These are phyloP conservation scores for Corythaeola cristata DNA, from an alignment of 2,113 vertebrate genomes.

Conservation along the genomic window DNA sequence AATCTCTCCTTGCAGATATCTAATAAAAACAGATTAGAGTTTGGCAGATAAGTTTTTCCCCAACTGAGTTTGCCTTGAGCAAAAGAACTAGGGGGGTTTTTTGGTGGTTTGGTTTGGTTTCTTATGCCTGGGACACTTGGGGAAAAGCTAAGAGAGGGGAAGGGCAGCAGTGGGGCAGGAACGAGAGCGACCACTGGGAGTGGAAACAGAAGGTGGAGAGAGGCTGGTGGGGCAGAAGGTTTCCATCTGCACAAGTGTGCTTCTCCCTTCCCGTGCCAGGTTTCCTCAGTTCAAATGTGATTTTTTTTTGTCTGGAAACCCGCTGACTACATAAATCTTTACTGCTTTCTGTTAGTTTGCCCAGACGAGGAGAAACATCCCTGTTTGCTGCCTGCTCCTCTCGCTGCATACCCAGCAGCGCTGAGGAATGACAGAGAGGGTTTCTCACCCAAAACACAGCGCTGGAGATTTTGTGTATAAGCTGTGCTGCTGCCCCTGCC, in stretches of 20 bases:
- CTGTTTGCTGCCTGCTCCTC: neutral
- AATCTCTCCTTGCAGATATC: neutral
- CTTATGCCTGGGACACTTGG: neutral
- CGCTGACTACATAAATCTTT: neutral
- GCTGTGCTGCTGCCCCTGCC: neutral
- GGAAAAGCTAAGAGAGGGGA: neutral
- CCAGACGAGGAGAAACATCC: neutral
- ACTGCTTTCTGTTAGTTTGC: neutral
- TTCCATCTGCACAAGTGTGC: neutral
- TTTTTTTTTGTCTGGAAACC: neutral
- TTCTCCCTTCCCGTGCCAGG: neutral
- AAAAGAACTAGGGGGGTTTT: neutral
- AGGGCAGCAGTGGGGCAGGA: neutral
- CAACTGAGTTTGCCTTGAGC: neutral
- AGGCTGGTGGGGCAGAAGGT: neutral
- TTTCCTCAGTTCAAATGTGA: neutral
- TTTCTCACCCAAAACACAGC: too few species aligned
- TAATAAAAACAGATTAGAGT: slow-evolving; percentile 8
- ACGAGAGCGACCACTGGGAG: accelerated
- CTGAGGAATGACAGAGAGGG: neutral
- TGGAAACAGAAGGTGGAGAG: neutral
- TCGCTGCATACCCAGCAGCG: neutral
- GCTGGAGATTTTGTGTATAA: accelerated
- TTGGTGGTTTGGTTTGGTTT: neutral
- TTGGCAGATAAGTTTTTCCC: slow-evolving; percentile 8